Conservation (phyloP, 2,888 invertebrate species). For the Pammene aurita region DNA sequence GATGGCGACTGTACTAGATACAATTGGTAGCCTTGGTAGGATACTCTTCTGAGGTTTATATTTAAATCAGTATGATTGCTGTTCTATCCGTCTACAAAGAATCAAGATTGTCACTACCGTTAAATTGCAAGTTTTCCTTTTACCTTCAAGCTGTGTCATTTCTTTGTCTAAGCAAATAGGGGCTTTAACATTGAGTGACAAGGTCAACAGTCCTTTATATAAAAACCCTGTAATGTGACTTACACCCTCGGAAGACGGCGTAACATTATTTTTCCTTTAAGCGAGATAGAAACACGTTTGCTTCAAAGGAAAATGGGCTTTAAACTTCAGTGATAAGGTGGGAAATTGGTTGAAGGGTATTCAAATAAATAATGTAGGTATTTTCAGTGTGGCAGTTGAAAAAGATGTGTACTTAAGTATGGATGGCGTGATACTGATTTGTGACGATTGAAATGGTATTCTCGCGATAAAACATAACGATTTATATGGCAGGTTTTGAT, state of each 20-base stretch:
- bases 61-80: too few relatives aligned
- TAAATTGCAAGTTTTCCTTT: not conserved
- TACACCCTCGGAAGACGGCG: not conserved
- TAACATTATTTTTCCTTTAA: conserved; percentile 3
- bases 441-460: conserved; percentile 7
- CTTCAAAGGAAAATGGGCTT: not conserved
- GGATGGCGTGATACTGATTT: conserved; percentile 10
- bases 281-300: not conserved
- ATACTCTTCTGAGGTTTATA: too few relatives aligned
- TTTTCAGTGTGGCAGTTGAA: not conserved
- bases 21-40: too few relatives aligned
- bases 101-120: conserved; percentile 1
- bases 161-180: conserved; percentile 6
- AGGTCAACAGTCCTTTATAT: conserved; percentile 8
- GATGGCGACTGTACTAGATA: too few relatives aligned
- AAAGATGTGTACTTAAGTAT: conserved; percentile 18
- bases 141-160: conserved; percentile 3
- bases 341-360: not conserved
- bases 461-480: conserved; percentile 5
- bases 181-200: conserved; percentile 5
- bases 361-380: conserved; percentile 9
- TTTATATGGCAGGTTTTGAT: not conserved
- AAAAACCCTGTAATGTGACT: not conserved
- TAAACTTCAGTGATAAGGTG: not conserved
- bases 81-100: not conserved